Evolutionary conservation across 1,140 invertebrate genomes (phyloP).

Genomic region (Araneus ventricosus): DNA sequence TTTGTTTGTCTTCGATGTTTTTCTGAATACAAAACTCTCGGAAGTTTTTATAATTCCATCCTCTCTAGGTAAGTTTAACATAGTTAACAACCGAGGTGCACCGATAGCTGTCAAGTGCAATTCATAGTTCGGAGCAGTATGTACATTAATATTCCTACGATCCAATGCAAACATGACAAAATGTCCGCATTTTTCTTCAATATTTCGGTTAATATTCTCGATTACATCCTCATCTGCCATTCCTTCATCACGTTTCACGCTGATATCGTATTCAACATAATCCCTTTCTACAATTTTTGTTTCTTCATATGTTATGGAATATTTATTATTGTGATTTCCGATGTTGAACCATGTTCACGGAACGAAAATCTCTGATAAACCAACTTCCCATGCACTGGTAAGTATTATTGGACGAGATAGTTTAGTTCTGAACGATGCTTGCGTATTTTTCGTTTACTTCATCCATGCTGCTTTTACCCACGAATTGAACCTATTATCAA

Average conservation of each 20-base stretch:
- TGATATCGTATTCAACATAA: neutral
- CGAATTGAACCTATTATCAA: too few relatives aligned
- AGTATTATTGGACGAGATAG: neutral
- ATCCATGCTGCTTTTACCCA: too few relatives aligned
- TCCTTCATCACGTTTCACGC: neutral
- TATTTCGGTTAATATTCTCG: neutral
- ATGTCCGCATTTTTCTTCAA: neutral
- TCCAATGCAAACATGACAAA: neutral
- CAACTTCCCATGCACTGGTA: neutral
- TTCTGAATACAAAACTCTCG: neutral
- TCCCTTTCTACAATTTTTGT: neutral
- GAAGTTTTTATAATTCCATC: neutral
- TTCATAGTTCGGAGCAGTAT: neutral
- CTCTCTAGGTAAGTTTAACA: neutral
- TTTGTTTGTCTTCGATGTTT: neutral
- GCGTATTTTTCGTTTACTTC: slow-evolving; percentile 51
- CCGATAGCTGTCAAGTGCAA: neutral
- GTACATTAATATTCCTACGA: neutral
- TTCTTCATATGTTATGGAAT: too few relatives aligned
- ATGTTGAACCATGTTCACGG: neutral
- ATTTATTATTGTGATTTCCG: too few relatives aligned
- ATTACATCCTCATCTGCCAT: neutral
- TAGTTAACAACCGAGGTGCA: neutral
- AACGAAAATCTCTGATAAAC: neutral
- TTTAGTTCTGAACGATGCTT: neutral